phyloP scores from a whole-genome alignment of 2,888 invertebrate species.

The Megamerina dolium region DNA sequence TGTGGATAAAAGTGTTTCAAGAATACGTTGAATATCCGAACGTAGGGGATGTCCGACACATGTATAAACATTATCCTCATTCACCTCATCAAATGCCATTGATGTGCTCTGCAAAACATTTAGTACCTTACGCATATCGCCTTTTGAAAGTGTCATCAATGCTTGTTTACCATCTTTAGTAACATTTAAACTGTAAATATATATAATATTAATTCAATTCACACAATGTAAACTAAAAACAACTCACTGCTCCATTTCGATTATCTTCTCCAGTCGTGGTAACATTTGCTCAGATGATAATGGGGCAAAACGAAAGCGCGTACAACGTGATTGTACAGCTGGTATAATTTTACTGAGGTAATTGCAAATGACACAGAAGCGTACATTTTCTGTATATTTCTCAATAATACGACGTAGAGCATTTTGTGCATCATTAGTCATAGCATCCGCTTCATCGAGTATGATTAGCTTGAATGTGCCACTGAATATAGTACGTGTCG shows the following conservation, averaged over 20 bases:
- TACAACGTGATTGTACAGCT: conserved; percentile 96
- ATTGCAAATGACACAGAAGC: conserved; percentile 98
- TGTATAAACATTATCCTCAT: conserved; percentile 84
- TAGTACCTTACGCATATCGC: conserved; percentile 96
- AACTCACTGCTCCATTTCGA: conserved; percentile 70
- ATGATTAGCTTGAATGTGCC: conserved; percentile 93
- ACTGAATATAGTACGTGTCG: conserved; percentile 90
- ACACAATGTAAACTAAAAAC: background rate
- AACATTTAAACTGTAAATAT: conserved; percentile 62
- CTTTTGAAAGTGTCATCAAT: conserved; percentile 79
- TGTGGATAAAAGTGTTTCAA: conserved; percentile 66
- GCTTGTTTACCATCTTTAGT: conserved; percentile 87
- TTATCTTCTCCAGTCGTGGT: conserved; percentile 80
- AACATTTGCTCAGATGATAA: conserved; percentile 78
- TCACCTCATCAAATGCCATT: conserved; percentile 83
- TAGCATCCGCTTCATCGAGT: conserved; percentile 97
- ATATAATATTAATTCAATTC: background rate
- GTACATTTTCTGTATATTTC: conserved; percentile 96
- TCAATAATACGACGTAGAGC: conserved; percentile 95
- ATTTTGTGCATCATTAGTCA: conserved; percentile 99
- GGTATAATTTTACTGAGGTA: conserved; percentile 98
- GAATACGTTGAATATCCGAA: conserved; percentile 79
- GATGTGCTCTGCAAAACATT: conserved; percentile 96
- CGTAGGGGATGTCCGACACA: conserved; percentile 96
- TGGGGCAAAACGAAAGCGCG: conserved; percentile 92